Conservation (phyloP, 64 coral and sea anemone species). For the Stichodactyla helianthus region DNA sequence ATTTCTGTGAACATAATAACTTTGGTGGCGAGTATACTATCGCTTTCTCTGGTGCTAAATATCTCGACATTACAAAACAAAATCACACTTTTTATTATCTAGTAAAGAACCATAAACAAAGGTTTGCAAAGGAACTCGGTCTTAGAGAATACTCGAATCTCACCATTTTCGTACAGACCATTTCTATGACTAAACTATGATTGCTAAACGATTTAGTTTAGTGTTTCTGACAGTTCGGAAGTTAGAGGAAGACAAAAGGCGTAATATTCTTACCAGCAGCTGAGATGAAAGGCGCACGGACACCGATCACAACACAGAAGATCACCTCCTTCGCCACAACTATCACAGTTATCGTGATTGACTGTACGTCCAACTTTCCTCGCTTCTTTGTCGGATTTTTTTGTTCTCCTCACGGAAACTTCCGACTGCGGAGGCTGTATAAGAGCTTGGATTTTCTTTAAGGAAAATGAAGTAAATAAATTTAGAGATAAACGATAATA, state of each 20-base stretch:
- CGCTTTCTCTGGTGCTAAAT: not conserved
- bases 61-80: not conserved
- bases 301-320: slow-evolving; percentile 93
- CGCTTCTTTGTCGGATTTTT: slow-evolving; percentile 83
- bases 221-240: not conserved
- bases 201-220: not conserved
- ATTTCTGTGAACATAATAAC: not conserved
- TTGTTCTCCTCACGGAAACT: slow-evolving; percentile 43
- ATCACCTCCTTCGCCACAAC: slow-evolving; percentile 98
- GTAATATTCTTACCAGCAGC: slow-evolving; percentile 77
- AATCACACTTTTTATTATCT: not conserved
- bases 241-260: not conserved
- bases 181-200: not conserved
- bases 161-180: not conserved
- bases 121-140: not conserved
- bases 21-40: not conserved
- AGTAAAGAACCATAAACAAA: not conserved
- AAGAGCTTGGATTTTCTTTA: slow-evolving; percentile 96
- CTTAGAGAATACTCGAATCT: not conserved
- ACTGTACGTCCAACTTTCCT: slow-evolving; percentile 76
- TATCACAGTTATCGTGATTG: slow-evolving; percentile 96
- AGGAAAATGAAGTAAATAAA: slow-evolving; percentile 45
- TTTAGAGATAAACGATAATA: not conserved
- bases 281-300: slow-evolving; percentile 96
- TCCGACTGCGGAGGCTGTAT: slow-evolving; percentile 91